Conservation (phyloP, 2,797 vertebrate species). For the Prionace glauca region DNA sequence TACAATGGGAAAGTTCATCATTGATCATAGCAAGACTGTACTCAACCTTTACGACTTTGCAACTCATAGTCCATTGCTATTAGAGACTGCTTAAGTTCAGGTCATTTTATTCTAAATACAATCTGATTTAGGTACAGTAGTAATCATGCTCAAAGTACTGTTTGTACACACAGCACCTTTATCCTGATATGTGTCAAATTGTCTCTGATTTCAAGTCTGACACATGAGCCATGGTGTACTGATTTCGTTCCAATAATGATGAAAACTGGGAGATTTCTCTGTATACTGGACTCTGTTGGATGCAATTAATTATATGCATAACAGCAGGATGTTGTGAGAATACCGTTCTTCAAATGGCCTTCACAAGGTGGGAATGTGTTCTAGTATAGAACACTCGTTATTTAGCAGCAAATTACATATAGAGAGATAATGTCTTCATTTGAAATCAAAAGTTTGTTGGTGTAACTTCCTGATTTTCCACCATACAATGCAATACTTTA, state of each 20-base stretch:
- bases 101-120: conserved; percentile 12
- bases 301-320: not conserved
- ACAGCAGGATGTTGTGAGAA: not conserved
- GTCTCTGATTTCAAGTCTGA: conserved; percentile 17
- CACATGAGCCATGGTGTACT: not conserved
- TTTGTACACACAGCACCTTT: not conserved
- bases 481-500: not conserved
- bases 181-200: not conserved
- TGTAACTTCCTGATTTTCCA: not conserved
- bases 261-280: not conserved
- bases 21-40: not conserved
- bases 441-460: not conserved
- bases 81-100: not conserved
- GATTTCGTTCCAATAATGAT: not conserved
- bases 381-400: not conserved
- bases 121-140: not conserved
- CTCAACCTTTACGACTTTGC: not conserved
- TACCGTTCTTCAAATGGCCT: not conserved
- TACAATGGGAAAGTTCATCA: not conserved
- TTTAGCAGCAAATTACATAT: not conserved
- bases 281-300: not conserved
- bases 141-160: not conserved
- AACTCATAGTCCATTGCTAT: not conserved
- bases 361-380: not conserved
- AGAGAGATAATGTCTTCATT: not conserved